A percentile compares a stretch with the other conserved stretches of the same genome.
These are phyloP conservation scores for Takifugu flavidus DNA, from an alignment of 2,113 vertebrate species.

Conservation along the genomic window DNA sequence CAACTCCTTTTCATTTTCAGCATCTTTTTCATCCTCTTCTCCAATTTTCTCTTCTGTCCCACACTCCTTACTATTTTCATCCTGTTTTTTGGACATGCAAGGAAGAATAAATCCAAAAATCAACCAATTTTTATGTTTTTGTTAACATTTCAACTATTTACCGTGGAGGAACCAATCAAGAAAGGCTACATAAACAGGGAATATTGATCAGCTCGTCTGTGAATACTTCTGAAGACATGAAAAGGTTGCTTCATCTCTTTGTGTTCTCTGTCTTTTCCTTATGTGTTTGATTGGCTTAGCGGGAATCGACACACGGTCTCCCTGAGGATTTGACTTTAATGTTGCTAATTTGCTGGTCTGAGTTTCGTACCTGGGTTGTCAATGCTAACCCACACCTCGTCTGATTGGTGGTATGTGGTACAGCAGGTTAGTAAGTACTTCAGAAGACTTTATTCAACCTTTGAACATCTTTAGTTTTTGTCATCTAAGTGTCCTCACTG, in stretches of 20 bases:
- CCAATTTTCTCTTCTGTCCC: slow-evolving; percentile 82
- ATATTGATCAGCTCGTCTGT: too few species aligned
- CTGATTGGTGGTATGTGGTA: background rate
- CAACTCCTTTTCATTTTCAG: slow-evolving; percentile 49
- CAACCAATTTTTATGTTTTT: background rate
- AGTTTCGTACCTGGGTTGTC: background rate
- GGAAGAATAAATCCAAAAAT: too few species aligned
- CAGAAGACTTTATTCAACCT: too few species aligned
- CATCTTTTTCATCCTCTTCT: slow-evolving; percentile 62
- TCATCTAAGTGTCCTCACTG: slow-evolving; percentile 40
- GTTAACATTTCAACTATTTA: background rate
- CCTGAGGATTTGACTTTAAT: background rate
- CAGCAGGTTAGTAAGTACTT: background rate
- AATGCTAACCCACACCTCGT: background rate
- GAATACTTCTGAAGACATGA: too few species aligned
- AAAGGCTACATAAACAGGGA: too few species aligned
- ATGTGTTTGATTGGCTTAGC: too few species aligned
- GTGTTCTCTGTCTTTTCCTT: too few species aligned
- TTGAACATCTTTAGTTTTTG: too few species aligned
- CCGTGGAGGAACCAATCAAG: too few species aligned
- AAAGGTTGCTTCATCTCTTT: too few species aligned
- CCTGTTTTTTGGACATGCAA: slow-evolving; percentile 56
- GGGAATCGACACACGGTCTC: too few species aligned
- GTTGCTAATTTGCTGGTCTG: too few species aligned
- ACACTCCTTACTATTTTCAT: slow-evolving; percentile 75